phyloP scores from a whole-genome alignment of 2,888 invertebrate species.

The Bedellia somnulentella region DNA sequence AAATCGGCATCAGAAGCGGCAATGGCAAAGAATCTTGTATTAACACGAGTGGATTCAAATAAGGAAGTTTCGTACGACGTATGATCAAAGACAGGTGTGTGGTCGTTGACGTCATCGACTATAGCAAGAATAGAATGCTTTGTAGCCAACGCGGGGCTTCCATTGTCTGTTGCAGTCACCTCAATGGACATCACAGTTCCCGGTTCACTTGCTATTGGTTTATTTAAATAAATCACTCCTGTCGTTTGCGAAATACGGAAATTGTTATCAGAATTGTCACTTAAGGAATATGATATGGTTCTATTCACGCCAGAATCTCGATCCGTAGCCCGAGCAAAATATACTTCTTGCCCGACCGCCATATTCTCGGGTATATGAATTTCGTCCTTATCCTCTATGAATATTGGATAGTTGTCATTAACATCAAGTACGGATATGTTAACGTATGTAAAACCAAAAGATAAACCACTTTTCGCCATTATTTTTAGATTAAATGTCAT shows the following conservation, averaged over 20 bases:
- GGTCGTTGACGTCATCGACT: conserved; percentile 90
- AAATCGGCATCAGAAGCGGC: conserved; percentile 88
- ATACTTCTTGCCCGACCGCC: conserved; percentile 92
- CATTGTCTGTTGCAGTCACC: conserved; percentile 84
- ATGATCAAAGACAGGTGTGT: conserved; percentile 91
- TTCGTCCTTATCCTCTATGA: conserved; percentile 77
- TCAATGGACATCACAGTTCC: conserved; percentile 72
- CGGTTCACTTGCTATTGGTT: conserved; percentile 75
- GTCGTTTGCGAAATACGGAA: conserved; percentile 85
- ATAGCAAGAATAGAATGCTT: conserved; percentile 72
- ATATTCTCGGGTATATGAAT: conserved; percentile 83
- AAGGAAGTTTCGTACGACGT: conserved; percentile 92
- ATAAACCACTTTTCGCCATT: conserved; percentile 75
- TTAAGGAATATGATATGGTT: conserved; percentile 78
- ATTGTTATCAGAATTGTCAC: conserved; percentile 76
- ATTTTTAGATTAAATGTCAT: conserved; percentile 76
- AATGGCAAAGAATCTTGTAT: conserved; percentile 87
- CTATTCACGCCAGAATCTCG: conserved; percentile 89
- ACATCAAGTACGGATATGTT: conserved; percentile 82
- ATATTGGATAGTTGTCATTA: conserved; percentile 89
- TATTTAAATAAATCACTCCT: conserved; percentile 86
- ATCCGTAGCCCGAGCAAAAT: conserved; percentile 84
- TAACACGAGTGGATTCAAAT: conserved; percentile 86
- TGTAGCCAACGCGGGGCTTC: conserved; percentile 72
- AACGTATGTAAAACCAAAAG: conserved; percentile 77